Evolutionary conservation across 1,140 invertebrate genomes (phyloP).

Genomic region (Wiebesia pumilae): DNA sequence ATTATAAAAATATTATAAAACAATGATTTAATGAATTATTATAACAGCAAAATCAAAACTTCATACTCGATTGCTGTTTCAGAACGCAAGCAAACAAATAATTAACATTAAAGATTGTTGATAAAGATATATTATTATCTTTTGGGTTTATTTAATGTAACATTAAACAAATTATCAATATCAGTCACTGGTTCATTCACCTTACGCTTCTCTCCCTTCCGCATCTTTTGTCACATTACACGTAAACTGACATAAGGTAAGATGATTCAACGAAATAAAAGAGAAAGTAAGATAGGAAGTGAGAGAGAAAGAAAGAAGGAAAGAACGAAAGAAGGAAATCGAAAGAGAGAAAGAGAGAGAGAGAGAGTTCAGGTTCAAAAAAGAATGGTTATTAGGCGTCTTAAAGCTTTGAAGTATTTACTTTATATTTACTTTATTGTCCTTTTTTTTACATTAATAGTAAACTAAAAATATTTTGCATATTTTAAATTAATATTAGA

Average conservation of each 20-base stretch:
- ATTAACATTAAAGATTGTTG: no score
- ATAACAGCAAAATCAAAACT: no score
- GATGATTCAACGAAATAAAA: not conserved
- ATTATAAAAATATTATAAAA: no score
- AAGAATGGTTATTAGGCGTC: slow-evolving; percentile 25
- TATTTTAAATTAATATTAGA: no score
- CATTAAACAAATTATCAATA: not conserved
- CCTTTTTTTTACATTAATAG: no score
- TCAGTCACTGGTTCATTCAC: not conserved
- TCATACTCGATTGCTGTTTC: no score
- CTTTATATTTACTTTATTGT: not conserved
- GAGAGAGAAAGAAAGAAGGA: not conserved
- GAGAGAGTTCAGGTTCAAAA: not conserved
- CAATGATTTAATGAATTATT: no score
- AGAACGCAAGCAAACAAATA: no score
- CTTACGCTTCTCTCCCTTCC: not conserved
- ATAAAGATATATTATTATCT: no score
- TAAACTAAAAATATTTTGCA: no score
- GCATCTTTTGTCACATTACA: not conserved
- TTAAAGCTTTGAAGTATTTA: slow-evolving; percentile 49
- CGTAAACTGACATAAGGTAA: not conserved
- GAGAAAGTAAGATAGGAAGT: not conserved
- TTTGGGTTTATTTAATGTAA: no score
- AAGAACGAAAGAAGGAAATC: not conserved
- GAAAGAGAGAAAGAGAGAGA: not conserved